These are phyloP conservation scores for Atopsyche davidsoni DNA, from an alignment of 1,140 invertebrate genomes.

Conservation along the genomic window DNA sequence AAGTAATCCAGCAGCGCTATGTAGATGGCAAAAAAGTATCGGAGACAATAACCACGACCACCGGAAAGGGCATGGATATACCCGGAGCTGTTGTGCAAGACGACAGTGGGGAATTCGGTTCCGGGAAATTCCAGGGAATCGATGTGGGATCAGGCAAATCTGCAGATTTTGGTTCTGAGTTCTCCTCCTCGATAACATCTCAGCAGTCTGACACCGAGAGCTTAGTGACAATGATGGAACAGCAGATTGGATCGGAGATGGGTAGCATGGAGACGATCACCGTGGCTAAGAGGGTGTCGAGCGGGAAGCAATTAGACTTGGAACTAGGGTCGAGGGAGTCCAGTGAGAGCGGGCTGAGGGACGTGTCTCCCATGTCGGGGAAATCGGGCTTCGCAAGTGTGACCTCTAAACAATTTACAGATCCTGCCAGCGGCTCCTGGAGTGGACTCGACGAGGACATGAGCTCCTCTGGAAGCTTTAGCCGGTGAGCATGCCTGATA, in stretches of 20 bases:
- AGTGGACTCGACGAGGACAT: constrained; percentile 48
- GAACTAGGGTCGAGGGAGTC: constrained; percentile 35
- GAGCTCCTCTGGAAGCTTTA: constrained; percentile 48
- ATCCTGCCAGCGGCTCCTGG: constrained; percentile 50
- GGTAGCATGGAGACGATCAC: constrained; percentile 27
- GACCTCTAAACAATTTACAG: constrained; percentile 49
- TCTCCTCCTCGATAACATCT: constrained; percentile 47
- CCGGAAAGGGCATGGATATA: constrained; percentile 43
- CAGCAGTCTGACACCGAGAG: constrained; percentile 48
- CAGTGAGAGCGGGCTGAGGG: constrained; percentile 40
- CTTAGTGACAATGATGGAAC: constrained; percentile 46
- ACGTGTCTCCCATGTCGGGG: constrained; percentile 47
- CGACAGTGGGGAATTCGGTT: constrained; percentile 32
- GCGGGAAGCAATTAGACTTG: constrained; percentile 18
- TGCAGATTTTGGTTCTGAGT: constrained; percentile 39
- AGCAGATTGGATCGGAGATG: constrained; percentile 26
- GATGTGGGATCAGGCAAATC: constrained; percentile 36
- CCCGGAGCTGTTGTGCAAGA: constrained; percentile 31
- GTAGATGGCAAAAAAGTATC: constrained; percentile 50
- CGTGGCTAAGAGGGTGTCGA: constrained; percentile 28
- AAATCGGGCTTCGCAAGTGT: constrained; percentile 42
- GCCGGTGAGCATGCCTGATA: too few relatives aligned
- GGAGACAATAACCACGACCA: constrained; percentile 46
- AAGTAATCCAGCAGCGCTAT: constrained; percentile 49
- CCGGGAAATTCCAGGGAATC: constrained; percentile 22